A percentile compares a stretch with the other conserved stretches of the same genome.
phyloP scores from a whole-genome alignment of 2,113 vertebrate species.

The Gavialis gangeticus region DNA sequence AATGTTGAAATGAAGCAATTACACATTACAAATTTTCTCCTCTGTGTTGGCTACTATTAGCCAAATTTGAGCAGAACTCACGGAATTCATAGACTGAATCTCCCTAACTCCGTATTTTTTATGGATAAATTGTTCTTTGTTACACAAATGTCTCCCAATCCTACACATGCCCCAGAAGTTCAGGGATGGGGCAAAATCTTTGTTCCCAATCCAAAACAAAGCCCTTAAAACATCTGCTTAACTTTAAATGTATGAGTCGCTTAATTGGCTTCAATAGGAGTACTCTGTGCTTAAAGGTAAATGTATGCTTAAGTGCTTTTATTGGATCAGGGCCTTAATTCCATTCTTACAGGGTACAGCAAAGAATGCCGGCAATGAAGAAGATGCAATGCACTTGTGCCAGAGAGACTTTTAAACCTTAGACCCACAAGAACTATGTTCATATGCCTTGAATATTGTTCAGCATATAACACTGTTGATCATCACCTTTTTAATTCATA shows the following conservation, averaged over 20 bases:
- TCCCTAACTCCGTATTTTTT: too few relatives aligned
- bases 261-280: constrained; percentile 26
- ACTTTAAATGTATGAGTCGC: constrained; percentile 49
- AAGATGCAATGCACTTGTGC: constrained; percentile 61
- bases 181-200: constrained; percentile 5
- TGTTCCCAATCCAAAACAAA: constrained; percentile 13
- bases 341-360: constrained; percentile 49
- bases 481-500: constrained; percentile 41
- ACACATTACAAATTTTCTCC: too few relatives aligned
- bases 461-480: constrained; percentile 39
- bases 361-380: constrained; percentile 25
- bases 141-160: background rate
- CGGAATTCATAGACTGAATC: too few relatives aligned
- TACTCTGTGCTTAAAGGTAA: constrained; percentile 42
- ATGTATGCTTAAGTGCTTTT: constrained; percentile 61
- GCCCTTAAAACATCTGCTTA: constrained; percentile 32
- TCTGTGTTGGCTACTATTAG: too few relatives aligned
- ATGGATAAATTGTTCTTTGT: too few relatives aligned
- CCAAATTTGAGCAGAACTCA: too few relatives aligned
- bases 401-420: constrained; percentile 11
- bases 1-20: too few relatives aligned
- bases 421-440: background rate
- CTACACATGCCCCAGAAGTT: background rate
- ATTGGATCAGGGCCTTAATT: constrained; percentile 66
- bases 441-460: constrained; percentile 28